phyloP scores from a whole-genome alignment of 1,140 invertebrate genomes.

The Psilanteris sp. region DNA sequence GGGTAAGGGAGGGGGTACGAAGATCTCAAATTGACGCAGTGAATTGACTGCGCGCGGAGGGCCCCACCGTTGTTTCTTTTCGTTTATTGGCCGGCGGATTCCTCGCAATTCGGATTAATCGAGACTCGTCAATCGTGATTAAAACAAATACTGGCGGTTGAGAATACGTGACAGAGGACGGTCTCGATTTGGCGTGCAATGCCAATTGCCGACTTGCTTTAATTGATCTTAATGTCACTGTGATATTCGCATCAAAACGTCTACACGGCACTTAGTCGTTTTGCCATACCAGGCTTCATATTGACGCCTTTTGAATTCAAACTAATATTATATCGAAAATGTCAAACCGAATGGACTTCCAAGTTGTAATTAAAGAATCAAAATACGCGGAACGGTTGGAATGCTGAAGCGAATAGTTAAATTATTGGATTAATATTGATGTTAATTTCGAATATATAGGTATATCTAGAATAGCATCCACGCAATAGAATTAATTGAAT shows the following conservation, averaged over 20 bases:
- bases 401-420: no score
- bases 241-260: constrained; percentile 51
- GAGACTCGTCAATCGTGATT: constrained; percentile 67
- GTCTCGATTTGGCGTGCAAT: constrained; percentile 35
- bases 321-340: background rate
- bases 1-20: constrained; percentile 24
- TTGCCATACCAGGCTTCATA: constrained; percentile 1
- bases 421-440: no score
- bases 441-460: no score
- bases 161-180: constrained; percentile 27
- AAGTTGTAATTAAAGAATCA: no score
- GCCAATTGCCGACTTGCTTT: constrained; percentile 41
- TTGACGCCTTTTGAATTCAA: constrained; percentile 3
- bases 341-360: no score
- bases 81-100: constrained; percentile 75
- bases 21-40: constrained; percentile 75
- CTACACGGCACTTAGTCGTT: constrained; percentile 14
- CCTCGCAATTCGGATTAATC: constrained; percentile 70
- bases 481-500: no score
- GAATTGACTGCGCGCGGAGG: constrained; percentile 71
- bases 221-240: constrained; percentile 52
- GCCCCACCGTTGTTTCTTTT: constrained; percentile 65
- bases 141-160: constrained; percentile 61
- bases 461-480: no score
- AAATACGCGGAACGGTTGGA: no score